A percentile compares a stretch with the other conserved stretches of the same genome.
Evolutionary conservation across 2,797 vertebrate species (phyloP).

Genomic region (Cuniculus paca): DNA sequence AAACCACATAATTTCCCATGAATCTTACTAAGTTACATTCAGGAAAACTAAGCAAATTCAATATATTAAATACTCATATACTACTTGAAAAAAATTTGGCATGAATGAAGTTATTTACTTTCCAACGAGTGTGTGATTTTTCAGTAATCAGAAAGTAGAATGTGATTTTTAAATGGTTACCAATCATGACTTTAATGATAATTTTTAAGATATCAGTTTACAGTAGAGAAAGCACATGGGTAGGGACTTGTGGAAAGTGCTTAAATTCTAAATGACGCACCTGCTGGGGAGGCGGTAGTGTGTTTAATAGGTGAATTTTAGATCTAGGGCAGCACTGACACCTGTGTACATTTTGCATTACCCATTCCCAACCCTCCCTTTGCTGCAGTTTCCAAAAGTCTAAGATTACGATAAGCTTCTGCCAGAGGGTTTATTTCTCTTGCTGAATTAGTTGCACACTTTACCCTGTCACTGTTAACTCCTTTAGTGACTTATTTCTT

Average conservation of each 20-base stretch:
- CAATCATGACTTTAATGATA: conserved; percentile 52
- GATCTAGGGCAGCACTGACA: background rate
- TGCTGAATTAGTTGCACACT: background rate
- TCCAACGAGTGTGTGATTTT: background rate
- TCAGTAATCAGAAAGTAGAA: conserved; percentile 63
- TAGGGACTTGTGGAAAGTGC: conserved; percentile 33
- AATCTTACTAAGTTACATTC: conserved; percentile 35
- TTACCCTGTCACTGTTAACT: background rate
- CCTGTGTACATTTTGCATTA: background rate
- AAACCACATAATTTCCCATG: background rate
- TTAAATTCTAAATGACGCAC: conserved; percentile 34
- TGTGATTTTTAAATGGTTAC: conserved; percentile 51
- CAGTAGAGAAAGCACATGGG: conserved; percentile 1
- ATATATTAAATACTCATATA: conserved; percentile 4
- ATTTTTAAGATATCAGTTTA: conserved; percentile 42
- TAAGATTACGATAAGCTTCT: background rate
- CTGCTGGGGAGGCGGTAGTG: conserved; percentile 27
- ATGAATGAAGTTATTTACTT: background rate
- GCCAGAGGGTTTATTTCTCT: background rate
- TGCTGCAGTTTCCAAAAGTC: background rate
- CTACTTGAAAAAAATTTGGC: conserved; percentile 35
- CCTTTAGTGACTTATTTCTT: background rate
- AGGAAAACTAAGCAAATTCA: conserved; percentile 31
- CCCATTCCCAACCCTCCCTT: background rate
- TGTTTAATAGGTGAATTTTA: background rate